Percentiles rank a stretch among this genome's conserved stretches.
Conservation (phyloP, 2,797 vertebrate species). For the Phyllotis vaccarum region DNA sequence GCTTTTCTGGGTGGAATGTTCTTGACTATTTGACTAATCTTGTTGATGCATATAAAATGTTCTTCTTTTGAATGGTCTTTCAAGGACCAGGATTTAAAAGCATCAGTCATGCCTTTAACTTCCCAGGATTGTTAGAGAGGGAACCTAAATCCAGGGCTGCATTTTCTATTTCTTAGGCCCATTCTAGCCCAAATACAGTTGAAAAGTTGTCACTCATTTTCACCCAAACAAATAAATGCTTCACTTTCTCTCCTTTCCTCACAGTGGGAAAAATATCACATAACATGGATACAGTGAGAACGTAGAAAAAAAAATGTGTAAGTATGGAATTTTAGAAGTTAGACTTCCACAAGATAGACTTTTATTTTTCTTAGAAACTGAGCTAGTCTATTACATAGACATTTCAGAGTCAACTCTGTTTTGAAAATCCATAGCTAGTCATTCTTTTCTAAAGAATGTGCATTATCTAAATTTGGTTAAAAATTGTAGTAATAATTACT, state of each 20-base stretch:
- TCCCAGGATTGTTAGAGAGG: not conserved
- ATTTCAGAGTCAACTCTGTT: not conserved
- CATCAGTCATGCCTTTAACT: not conserved
- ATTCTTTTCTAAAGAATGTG: not conserved
- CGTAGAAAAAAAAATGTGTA: not conserved
- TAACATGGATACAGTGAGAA: not conserved
- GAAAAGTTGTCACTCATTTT: not conserved
- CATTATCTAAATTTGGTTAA: not conserved
- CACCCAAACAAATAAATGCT: not conserved
- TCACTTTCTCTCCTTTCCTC: not conserved
- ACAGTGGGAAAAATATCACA: not conserved
- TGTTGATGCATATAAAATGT: not conserved
- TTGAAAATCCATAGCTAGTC: not conserved
- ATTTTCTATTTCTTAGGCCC: not conserved
- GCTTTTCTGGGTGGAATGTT: not conserved
- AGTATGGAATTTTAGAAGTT: not conserved
- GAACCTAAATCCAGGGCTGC: not conserved
- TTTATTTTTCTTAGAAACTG: not conserved
- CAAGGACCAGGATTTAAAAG: conserved; percentile 41
- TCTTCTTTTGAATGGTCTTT: conserved; percentile 29
- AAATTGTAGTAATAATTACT: not conserved
- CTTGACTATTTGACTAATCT: not conserved
- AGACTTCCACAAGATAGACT: not conserved
- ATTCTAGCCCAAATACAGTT: not conserved
- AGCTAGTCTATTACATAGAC: not conserved